Base-by-base conservation (phyloP, 2,113 vertebrate species). In the Cynopterus brachyotis region DNA sequence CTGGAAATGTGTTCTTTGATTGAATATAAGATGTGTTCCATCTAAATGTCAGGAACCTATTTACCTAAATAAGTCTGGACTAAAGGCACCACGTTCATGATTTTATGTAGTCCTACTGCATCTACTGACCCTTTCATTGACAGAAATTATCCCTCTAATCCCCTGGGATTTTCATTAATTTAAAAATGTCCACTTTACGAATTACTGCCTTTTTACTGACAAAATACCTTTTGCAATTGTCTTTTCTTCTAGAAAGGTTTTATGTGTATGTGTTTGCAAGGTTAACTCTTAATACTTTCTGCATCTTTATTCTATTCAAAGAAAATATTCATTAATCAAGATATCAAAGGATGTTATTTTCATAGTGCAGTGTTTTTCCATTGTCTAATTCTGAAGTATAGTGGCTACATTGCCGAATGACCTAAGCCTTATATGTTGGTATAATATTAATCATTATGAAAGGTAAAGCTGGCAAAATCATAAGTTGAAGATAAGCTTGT, bases 391-490 rank as follows among this genome's bases (percentile, higher is more conserved):
- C 83, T 96, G 81, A 98, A 69, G 32, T 97, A 94, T 82, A 81
- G 53, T 83, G 62, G 53, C 45, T 96, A 22, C 78, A 94, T 59
- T 97, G 60, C 59, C 79, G 91, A 97, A 96, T 98, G 94, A 93
- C 85, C 96, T 96, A 88, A 93, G 35, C 78, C 20, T 96, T 97
- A 96, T 95, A 96, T 96, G 83, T 69, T 1, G 30, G 55, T 97
- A 81, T 66, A 94, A 64, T 96, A 98, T 98, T 98, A 98, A 98
- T 98, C 96, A 98, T 84, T 87, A 87, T 67, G 57, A 98, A 69
- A 97, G 50, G 82, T 83, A 97, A 87, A 96, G 50, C 22, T 42
- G 95, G 69, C 64, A 98, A 98, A 98, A 95, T 97, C 84, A 93
- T 95, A 97, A 97, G 94, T 96, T 98, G 92, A 95, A 81, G 17